phyloP scores from a whole-genome alignment of 2,113 vertebrate species.

The Mormyrus lacerda region DNA sequence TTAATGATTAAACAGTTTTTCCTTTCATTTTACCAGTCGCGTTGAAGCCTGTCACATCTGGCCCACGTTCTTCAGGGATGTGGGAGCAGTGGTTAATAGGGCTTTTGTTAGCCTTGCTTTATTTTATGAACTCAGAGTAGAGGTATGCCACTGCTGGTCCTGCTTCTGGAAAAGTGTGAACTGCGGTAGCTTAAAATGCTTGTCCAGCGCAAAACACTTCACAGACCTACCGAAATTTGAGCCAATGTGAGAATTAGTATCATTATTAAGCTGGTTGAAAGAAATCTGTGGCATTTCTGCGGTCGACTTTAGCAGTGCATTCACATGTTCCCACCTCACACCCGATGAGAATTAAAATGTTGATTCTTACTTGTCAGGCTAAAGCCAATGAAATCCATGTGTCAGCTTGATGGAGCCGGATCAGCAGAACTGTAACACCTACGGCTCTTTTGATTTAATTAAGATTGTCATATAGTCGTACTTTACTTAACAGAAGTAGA shows the following conservation, averaged over 20 bases:
- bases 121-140: neutral
- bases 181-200: neutral
- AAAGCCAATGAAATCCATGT: neutral
- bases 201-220: neutral
- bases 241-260: neutral
- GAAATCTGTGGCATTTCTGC: neutral
- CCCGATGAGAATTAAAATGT: neutral
- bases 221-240: neutral
- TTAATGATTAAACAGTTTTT: neutral
- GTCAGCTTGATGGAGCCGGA: neutral
- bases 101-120: neutral
- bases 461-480: neutral
- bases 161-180: neutral
- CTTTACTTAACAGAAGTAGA: neutral
- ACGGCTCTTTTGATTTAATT: neutral
- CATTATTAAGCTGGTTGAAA: neutral
- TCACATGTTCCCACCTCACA: neutral
- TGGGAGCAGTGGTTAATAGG: neutral
- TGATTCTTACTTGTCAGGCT: neutral
- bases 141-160: neutral
- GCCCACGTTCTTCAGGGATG: neutral
- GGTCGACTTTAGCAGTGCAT: neutral
- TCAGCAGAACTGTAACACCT: neutral
- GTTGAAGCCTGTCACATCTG: neutral
- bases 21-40: neutral